phyloP scores from a whole-genome alignment of 2,113 vertebrate genomes.

The Marmota monax region DNA sequence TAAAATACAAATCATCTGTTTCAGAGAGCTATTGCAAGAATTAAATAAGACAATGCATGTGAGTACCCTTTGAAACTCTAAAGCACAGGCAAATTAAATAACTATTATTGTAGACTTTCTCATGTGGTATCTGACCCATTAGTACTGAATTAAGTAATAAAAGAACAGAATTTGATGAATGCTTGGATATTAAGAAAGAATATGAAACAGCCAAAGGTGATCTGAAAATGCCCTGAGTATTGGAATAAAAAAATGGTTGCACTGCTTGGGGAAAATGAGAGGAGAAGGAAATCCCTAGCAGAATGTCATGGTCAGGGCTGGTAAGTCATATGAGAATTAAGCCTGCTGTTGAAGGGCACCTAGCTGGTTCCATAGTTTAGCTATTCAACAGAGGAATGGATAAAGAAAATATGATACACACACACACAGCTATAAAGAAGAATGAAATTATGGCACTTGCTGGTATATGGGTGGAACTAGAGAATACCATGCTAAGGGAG shows the following conservation, averaged over 20 bases:
- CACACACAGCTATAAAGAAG: too few species aligned
- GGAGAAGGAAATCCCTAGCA: background rate
- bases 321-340: background rate
- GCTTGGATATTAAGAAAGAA: constrained; percentile 35
- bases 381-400: too few species aligned
- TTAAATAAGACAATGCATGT: constrained; percentile 35
- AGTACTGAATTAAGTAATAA: constrained; percentile 47
- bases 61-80: background rate
- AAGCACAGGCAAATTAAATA: constrained; percentile 61
- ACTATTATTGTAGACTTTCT: constrained; percentile 58
- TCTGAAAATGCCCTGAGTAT: background rate
- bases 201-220: constrained; percentile 26
- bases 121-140: constrained; percentile 45
- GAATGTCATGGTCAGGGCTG: background rate
- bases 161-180: constrained; percentile 54
- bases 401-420: too few species aligned
- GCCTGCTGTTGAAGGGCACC: too few species aligned
- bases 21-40: background rate
- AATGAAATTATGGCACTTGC: too few species aligned
- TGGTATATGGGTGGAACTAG: too few species aligned
- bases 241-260: background rate
- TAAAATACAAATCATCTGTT: background rate
- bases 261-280: background rate
- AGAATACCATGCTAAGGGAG: too few species aligned
- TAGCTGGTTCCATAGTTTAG: too few species aligned